A percentile compares a stretch with the other conserved stretches of the same genome.
Conservation (phyloP, 2,113 vertebrate species). For the Melanotaenia duboulayi region DNA sequence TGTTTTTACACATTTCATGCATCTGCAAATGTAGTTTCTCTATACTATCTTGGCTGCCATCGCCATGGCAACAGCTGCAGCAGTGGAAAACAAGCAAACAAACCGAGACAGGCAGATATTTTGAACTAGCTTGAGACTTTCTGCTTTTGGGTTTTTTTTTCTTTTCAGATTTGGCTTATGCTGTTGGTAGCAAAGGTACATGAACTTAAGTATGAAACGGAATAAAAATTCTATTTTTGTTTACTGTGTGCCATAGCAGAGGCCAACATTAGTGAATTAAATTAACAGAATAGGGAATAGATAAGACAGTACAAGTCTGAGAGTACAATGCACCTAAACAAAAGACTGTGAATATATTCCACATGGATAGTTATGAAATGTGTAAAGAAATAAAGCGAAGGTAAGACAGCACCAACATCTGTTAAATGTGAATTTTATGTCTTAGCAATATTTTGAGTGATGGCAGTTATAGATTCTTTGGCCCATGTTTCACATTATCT, state of each 20-base stretch:
- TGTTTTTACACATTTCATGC: slow-evolving; percentile 34
- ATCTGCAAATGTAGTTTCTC: slow-evolving; percentile 47
- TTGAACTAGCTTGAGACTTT: background rate
- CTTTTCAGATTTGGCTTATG: background rate
- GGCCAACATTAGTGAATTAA: background rate
- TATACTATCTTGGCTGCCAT: slow-evolving; percentile 41
- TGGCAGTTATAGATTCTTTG: background rate
- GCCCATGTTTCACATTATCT: no score
- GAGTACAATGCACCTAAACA: background rate
- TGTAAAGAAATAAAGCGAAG: background rate
- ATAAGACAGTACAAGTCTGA: background rate
- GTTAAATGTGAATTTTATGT: background rate
- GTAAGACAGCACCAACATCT: background rate
- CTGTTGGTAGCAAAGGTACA: background rate
- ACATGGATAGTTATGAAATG: background rate
- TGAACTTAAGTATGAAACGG: background rate
- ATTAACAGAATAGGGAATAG: background rate
- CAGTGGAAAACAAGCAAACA: slow-evolving; percentile 21
- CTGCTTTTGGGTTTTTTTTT: background rate
- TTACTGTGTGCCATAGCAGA: slow-evolving; percentile 5
- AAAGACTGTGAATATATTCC: slow-evolving; percentile 3
- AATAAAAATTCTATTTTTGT: background rate
- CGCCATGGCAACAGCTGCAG: slow-evolving; percentile 64
- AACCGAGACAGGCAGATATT: slow-evolving; percentile 5
- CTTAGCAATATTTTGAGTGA: background rate